Conservation (phyloP, 2,888 invertebrate species). For the Leptopilina drosophilae region DNA sequence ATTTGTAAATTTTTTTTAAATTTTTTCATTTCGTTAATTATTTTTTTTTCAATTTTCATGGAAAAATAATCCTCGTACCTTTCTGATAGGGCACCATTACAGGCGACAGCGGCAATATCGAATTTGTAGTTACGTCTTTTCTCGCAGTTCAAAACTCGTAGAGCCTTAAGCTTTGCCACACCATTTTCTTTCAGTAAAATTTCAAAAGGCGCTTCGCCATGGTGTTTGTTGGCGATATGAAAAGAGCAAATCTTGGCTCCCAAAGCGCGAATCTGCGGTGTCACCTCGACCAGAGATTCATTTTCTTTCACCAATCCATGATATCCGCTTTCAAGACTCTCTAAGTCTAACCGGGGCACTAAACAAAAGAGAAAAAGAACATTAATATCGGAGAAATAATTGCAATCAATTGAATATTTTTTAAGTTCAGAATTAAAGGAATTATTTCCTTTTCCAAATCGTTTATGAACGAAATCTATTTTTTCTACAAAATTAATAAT, state of each 20-base stretch:
- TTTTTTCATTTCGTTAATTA: not conserved
- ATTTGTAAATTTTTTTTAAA: no score
- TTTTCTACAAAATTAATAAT: no score
- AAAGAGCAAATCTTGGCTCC: conserved; percentile 88
- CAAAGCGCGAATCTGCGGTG: conserved; percentile 91
- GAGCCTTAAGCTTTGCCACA: conserved; percentile 90
- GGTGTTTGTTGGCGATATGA: conserved; percentile 93
- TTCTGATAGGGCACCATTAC: conserved; percentile 90
- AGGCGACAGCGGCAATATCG: conserved; percentile 95
- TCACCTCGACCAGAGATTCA: conserved; percentile 94
- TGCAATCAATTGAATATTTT: not conserved
- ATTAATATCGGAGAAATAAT: conserved; percentile 11
- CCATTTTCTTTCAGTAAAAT: conserved; percentile 87
- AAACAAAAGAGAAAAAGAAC: conserved; percentile 65
- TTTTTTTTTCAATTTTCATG: not conserved
- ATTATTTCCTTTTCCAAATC: no score
- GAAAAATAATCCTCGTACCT: conserved; percentile 79
- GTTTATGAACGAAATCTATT: no score
- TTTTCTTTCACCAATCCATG: conserved; percentile 95
- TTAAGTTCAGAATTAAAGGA: no score
- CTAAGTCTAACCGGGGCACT: conserved; percentile 86
- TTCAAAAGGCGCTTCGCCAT: conserved; percentile 95
- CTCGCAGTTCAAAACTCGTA: conserved; percentile 93
- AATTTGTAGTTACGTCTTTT: conserved; percentile 96
- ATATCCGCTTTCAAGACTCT: conserved; percentile 91